Base-by-base conservation (phyloP, 1,140 invertebrate genomes). In the Macrocentrus cingulum region DNA sequence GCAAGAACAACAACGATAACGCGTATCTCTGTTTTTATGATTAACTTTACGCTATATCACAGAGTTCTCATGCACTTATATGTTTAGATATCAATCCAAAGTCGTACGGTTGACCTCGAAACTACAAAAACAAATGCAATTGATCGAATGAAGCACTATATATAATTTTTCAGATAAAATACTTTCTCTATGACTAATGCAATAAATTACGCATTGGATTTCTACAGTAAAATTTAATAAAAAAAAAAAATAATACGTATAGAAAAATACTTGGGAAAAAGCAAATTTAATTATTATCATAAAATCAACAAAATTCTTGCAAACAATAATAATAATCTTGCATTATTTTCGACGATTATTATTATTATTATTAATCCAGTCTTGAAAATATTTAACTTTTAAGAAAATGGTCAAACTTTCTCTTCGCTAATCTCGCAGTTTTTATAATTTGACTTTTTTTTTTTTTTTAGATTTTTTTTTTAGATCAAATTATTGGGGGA, bases 21-120 rank as follows among this genome's bases (percentile, higher is more conserved):
- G 49, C 66, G 66, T 68, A 69, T 74, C 65, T 71, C 69, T 72
- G 66, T 69, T 67, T n/a, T n/a, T 65, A 37, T 60, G 56, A 53
- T 68, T 62, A 71, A 71, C 67, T 56, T 66, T 61, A 48, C 42
- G 67, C 70, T 73, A 72, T 73, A 74, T 74, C 71, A 74, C 71
- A 74, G 69, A 73, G 70, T 44, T 44, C 18, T 44, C 18, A 44
- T 44, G 41, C 16, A 19, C 8, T 3, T 18, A 7, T 16, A 18
- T 44, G 5, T 39, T 15, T 39, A 13, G 3, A n/a, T 39, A n/a
- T 39, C 13, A 5, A n/a, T 18, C 5, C 16, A 16, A 44, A 44
- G 7, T 44, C 18, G 16, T 44, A 19, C 7, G 13, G n/a, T 16
- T 18, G 1, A 18, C 41, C 18, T 39, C 1, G 15, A n/a, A 6